phyloP scores from a whole-genome alignment of 2,113 vertebrate species.

The Herpetotheres cachinnans region DNA sequence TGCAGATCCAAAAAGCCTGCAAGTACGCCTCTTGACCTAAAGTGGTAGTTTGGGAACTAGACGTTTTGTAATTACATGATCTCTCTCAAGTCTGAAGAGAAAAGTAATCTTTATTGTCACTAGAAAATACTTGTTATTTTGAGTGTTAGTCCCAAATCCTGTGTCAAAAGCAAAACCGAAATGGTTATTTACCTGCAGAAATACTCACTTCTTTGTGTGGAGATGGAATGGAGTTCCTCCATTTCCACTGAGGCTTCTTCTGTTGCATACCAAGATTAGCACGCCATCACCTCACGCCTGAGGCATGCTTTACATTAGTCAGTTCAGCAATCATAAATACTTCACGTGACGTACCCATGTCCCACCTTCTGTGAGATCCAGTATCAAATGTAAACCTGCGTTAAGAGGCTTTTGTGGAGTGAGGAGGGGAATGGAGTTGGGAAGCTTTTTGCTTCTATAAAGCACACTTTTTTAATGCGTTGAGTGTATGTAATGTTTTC shows the following conservation, averaged over 20 bases:
- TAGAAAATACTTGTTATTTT: not conserved
- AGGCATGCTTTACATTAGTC: not conserved
- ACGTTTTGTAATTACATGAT: fast-evolving
- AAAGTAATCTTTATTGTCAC: not conserved
- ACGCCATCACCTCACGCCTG: not conserved
- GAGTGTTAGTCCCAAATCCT: not conserved
- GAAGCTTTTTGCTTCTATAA: not conserved
- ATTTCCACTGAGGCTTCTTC: not conserved
- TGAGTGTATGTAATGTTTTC: not conserved
- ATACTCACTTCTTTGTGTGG: fast-evolving
- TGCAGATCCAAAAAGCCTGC: not conserved
- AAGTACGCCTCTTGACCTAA: not conserved
- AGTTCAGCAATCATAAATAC: fast-evolving
- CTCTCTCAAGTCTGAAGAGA: not conserved
- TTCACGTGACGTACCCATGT: fast-evolving
- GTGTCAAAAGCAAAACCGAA: not conserved
- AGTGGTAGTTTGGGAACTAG: not conserved
- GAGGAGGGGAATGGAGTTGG: not conserved
- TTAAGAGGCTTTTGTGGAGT: not conserved
- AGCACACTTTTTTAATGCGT: not conserved
- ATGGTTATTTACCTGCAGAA: not conserved
- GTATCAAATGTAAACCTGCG: fast-evolving
- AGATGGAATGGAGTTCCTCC: not conserved
- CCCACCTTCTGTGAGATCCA: too few relatives aligned
- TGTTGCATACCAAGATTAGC: not conserved